Conservation (phyloP, 2,888 invertebrate genomes). For the Drosophila kambysellisi region DNA sequence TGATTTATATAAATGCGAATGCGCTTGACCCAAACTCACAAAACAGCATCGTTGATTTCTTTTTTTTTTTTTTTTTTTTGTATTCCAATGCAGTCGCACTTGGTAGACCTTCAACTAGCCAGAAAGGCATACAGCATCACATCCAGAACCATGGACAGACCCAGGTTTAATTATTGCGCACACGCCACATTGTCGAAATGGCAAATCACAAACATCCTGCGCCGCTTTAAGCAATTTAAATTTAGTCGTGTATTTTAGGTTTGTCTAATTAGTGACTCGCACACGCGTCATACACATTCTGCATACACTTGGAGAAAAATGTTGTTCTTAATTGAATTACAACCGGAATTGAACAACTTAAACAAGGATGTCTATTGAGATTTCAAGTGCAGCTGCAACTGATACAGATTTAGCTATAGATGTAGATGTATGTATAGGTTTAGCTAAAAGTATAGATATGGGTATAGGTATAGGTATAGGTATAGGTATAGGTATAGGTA, state of each 20-base stretch:
- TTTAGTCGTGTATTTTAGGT: constrained; percentile 39
- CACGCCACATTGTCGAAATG: constrained; percentile 39
- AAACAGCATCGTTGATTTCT: constrained; percentile 8
- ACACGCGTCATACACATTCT: constrained; percentile 12
- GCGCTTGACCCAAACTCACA: constrained; percentile 71
- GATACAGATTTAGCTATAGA: background rate
- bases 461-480: background rate
- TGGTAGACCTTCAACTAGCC: constrained; percentile 47
- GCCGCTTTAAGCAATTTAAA: constrained; percentile 51
- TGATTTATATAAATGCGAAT: constrained; percentile 68
- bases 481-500: background rate
- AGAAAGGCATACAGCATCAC: constrained; percentile 15
- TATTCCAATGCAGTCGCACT: constrained; percentile 32
- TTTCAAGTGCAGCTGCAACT: background rate
- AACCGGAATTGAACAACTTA: background rate
- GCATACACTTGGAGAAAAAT: background rate
- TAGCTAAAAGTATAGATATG: background rate
- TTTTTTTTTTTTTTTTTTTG: background rate
- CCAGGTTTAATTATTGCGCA: constrained; percentile 72
- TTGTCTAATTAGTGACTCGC: constrained; percentile 59
- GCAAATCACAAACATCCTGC: constrained; percentile 76
- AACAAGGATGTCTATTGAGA: background rate
- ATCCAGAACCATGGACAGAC: constrained; percentile 18
- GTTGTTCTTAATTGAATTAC: background rate
- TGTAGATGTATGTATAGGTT: background rate